phyloP scores from a whole-genome alignment of 2,113 vertebrate genomes.

The Australoheros scitulus region DNA sequence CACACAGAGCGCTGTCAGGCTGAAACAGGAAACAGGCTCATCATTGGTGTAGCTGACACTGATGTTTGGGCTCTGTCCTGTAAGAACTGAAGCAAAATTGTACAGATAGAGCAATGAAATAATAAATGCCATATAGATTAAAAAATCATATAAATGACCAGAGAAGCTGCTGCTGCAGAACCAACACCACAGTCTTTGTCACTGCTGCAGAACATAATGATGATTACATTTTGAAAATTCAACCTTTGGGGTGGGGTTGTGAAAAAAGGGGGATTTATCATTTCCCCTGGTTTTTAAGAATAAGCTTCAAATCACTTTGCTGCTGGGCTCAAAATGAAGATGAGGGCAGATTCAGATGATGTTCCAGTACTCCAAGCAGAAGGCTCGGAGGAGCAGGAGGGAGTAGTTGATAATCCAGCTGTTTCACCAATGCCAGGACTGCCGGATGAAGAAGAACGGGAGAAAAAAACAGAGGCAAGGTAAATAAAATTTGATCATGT shows the following conservation, averaged over 20 bases:
- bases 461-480: neutral
- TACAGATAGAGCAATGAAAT: neutral
- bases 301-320: no score
- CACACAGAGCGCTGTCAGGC: no score
- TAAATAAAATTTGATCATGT: neutral
- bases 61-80: neutral
- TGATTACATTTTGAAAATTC: no score
- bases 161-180: neutral
- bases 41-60: fast-evolving
- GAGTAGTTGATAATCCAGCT: neutral
- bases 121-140: neutral
- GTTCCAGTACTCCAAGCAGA: neutral
- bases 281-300: no score
- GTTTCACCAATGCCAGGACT: neutral
- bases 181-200: neutral
- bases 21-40: neutral
- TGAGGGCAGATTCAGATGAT: neutral
- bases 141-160: neutral
- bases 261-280: no score
- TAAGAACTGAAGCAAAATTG: neutral
- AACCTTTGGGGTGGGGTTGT: no score
- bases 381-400: neutral
- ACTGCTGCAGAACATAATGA: no score
- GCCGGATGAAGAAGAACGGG: neutral
- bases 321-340: no score